Percentiles rank a stretch among this genome's conserved stretches.
Evolutionary conservation across 2,113 vertebrate species (phyloP).

Genomic region (Sceloporus tristichus): DNA sequence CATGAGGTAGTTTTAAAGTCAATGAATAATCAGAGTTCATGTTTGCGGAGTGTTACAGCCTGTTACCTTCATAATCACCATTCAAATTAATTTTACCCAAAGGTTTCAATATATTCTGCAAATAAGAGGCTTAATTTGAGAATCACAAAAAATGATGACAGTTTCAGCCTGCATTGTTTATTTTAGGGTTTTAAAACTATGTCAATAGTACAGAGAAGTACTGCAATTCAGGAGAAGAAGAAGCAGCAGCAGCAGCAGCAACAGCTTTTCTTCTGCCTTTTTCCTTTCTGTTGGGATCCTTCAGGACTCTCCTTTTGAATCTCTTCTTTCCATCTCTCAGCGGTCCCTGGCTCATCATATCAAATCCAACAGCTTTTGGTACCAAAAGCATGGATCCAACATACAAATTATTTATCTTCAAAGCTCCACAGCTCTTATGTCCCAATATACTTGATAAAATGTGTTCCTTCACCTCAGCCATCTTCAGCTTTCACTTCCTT

Average conservation of each 20-base stretch:
- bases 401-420: not conserved
- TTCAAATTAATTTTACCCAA: too few relatives aligned
- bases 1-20: not conserved
- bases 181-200: not conserved
- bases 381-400: not conserved
- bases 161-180: not conserved
- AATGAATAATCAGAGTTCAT: not conserved
- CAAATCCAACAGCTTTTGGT: not conserved
- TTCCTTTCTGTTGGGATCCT: not conserved
- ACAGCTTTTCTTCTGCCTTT: not conserved
- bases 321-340: not conserved
- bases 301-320: not conserved
- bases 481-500: not conserved
- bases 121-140: not conserved
- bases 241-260: too few relatives aligned
- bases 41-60: not conserved
- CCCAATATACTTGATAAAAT: not conserved
- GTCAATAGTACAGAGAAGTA: too few relatives aligned
- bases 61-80: not conserved
- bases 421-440: not conserved
- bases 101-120: not conserved
- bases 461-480: not conserved
- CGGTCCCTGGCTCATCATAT: not conserved
- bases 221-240: not conserved
- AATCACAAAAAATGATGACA: not conserved